These are phyloP conservation scores for Cotesia vestalis DNA, from an alignment of 1,140 invertebrate species.

Conservation along the genomic window DNA sequence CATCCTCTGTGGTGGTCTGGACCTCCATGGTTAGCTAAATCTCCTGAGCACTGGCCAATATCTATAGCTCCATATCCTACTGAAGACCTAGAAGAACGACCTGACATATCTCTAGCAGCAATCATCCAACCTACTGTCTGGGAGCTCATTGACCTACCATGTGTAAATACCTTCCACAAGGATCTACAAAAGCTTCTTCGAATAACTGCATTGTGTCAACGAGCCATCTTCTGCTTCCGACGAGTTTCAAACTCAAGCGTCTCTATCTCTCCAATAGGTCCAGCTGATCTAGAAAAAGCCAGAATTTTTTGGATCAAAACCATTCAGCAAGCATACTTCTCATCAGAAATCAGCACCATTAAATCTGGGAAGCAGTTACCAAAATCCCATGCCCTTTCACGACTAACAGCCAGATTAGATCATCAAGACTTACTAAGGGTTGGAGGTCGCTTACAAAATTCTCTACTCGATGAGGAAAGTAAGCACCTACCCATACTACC, in stretches of 20 bases:
- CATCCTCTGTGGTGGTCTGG: conserved; percentile 20
- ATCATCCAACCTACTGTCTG: not conserved
- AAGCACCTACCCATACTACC: conserved; percentile 5
- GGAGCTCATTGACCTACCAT: not conserved
- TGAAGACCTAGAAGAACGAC: conserved; percentile 15
- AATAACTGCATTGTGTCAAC: not conserved
- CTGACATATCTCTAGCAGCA: not conserved
- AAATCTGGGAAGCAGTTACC: not conserved
- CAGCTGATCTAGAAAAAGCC: not conserved
- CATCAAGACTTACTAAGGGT: not conserved
- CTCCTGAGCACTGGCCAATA: not conserved
- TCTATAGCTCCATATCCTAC: not conserved
- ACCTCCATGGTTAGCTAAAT: not conserved
- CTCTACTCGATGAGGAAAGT: not conserved
- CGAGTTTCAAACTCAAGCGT: not conserved
- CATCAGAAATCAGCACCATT: not conserved
- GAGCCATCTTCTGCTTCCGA: too few relatives aligned
- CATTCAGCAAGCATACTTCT: not conserved
- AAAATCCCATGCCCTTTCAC: not conserved
- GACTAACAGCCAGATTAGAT: too few relatives aligned
- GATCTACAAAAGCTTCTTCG: not conserved
- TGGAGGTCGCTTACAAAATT: not conserved
- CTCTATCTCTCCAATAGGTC: not conserved
- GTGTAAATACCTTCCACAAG: too few relatives aligned
- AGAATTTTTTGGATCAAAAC: not conserved